These are phyloP conservation scores for Cyrtodaria siliqua DNA, from an alignment of 2,888 invertebrate species.

Conservation along the genomic window DNA sequence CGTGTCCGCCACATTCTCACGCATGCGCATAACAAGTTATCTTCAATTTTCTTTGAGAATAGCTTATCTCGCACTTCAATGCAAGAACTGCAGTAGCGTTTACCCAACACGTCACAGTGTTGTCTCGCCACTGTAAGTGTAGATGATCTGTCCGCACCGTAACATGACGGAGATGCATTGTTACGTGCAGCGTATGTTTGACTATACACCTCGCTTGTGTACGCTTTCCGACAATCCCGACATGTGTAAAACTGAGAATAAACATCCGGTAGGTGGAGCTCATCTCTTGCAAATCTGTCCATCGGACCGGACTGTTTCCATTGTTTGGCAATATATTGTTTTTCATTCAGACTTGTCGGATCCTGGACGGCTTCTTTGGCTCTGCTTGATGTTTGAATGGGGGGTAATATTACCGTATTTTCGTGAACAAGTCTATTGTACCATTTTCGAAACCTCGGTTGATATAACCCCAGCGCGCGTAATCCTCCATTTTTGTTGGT, in stretches of 20 bases:
- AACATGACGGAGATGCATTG: conserved; percentile 3
- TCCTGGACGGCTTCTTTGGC: conserved; percentile 29
- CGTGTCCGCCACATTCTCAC: no score
- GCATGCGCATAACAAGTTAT: conserved; percentile 31
- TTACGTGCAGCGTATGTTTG: conserved; percentile 31
- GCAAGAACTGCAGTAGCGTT: conserved; percentile 53
- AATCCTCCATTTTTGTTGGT: neutral
- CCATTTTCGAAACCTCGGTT: conserved; percentile 36
- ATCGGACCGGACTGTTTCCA: conserved; percentile 16
- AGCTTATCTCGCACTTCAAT: conserved; percentile 45
- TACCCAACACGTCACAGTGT: conserved; percentile 56
- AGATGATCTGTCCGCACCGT: neutral
- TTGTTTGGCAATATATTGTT: conserved; percentile 36
- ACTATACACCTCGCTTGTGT: conserved; percentile 41
- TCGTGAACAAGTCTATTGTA: conserved; percentile 43
- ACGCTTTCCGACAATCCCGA: conserved; percentile 33
- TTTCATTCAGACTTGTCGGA: conserved; percentile 39
- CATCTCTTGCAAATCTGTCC: conserved; percentile 37
- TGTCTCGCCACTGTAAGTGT: conserved; percentile 8
- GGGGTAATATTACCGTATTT: conserved; percentile 49
- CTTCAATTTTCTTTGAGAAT: conserved; percentile 47
- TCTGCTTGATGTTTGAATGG: conserved; percentile 37
- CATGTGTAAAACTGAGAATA: conserved; percentile 45
- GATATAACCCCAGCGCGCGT: conserved; percentile 38
- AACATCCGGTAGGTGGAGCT: conserved; percentile 40